Base-by-base conservation (phyloP, 2,113 vertebrate species). In the Trachemys scripta region DNA sequence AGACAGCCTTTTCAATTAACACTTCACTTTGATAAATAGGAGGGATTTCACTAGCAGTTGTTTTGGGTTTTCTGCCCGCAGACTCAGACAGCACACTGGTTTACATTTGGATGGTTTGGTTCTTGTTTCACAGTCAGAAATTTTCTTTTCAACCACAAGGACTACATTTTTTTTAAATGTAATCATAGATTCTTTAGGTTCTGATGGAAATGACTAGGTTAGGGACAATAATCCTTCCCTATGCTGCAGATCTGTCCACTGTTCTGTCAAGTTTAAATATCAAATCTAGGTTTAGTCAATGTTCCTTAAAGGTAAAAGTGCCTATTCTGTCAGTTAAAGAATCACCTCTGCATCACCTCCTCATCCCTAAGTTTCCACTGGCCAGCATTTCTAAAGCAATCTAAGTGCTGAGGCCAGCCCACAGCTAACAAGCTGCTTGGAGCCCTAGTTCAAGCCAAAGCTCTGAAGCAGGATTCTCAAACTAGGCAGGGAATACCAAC, bases 1-100 rank as follows among this genome's bases (percentile, higher is more conserved):
- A 80, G 56, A 56, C 72, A 94, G 79, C 88, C 72, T 79, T 96
- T 90, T 84, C 53, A 92, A 85, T 92, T 95, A 93, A 89, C 20
- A 82, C 45, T 94, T 94, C 45, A 78, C 42, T 76, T 88, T 88
- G 12, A 19, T 9, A 54, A 90, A 62, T 90, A 89, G 76, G 85
- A 86, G 22, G 75, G 22, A 78, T 47, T 78, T 47, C 42, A 47
- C 38, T 38, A 82, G 16, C 86, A 49, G 38, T 5, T 86, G 56
- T 65, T 91, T 91, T 12, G 53, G 35, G 57, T 57, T 84, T 84
- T 81, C 76, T 57, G 90, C 85, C 78, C 93, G 53, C 87, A 95
- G 88, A 62, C 59, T 87, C 27, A n/a, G 19, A 5, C 93, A 89
- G n/a, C 47, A n/a, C 72, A 80, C 81, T 88, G 83, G 12, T 47